Evolutionary conservation across 2,888 invertebrate species (phyloP).

Genomic region (Macrosiphum euphorbiae): DNA sequence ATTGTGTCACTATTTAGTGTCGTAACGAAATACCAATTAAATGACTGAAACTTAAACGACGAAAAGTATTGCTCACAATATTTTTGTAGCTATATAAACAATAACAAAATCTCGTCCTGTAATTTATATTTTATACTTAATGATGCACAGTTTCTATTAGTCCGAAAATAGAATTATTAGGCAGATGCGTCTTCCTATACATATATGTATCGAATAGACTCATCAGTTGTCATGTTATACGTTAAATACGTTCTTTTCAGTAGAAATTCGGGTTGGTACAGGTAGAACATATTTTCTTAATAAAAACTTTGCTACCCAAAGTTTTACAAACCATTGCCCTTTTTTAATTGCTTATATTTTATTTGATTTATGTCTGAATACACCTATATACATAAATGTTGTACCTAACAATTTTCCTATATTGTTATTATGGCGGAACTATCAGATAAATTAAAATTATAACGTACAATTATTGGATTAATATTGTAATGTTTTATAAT

Average conservation of each 20-base stretch:
- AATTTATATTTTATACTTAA: not conserved
- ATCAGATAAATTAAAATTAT: slow-evolving; percentile 14
- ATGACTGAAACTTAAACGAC: not conserved
- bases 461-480: not conserved
- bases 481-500: not conserved
- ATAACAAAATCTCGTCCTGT: not conserved
- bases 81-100: not conserved
- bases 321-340: not conserved
- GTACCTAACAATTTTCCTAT: not conserved
- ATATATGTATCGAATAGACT: not conserved
- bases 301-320: not conserved
- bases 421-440: not conserved
- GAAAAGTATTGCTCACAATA: not conserved
- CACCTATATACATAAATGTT: not conserved
- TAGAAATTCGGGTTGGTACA: not conserved
- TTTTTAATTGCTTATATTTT: not conserved
- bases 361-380: not conserved
- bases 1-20: not conserved
- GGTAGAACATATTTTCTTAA: not conserved
- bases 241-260: not conserved
- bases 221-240: not conserved
- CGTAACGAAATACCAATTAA: not conserved
- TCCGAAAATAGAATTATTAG: not conserved
- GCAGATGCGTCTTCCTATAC: not conserved
- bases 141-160: not conserved